A percentile compares a stretch with the other conserved stretches of the same genome.
Evolutionary conservation across 2,797 vertebrate genomes (phyloP).

Genomic region (Hydrophis major): DNA sequence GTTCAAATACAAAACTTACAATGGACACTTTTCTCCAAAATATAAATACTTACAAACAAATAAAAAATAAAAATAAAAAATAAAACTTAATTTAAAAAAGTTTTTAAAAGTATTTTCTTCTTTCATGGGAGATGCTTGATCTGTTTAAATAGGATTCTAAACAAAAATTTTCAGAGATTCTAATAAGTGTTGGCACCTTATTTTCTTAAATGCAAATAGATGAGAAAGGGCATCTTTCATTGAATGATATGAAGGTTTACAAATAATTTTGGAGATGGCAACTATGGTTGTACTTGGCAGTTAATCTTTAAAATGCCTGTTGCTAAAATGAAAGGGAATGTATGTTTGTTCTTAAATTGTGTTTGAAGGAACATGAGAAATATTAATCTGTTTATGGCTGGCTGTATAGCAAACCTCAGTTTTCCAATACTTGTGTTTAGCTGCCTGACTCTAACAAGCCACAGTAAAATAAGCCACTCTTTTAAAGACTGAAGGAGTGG

Average conservation of each 20-base stretch:
- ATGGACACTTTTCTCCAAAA: background rate
- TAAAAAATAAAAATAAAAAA: background rate
- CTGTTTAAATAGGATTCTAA: background rate
- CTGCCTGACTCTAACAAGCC: background rate
- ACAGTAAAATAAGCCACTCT: slow-evolving; percentile 8
- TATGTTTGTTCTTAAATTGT: background rate
- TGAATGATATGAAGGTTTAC: background rate
- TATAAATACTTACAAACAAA: background rate
- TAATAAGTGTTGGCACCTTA: background rate
- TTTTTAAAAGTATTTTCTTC: background rate
- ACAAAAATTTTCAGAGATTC: background rate
- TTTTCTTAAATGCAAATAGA: background rate
- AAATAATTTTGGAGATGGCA: background rate
- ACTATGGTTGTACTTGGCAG: background rate
- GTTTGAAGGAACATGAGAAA: background rate
- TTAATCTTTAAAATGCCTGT: background rate
- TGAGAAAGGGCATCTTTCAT: background rate
- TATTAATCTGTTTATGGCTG: background rate
- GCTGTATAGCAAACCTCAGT: background rate
- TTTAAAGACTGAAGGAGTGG: slow-evolving; percentile 45
- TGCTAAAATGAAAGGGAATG: background rate
- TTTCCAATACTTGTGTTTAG: background rate
- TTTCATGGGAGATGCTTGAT: background rate
- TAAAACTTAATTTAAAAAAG: background rate
- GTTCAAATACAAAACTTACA: background rate